These are phyloP conservation scores for Nesogale talazaci DNA, from an alignment of 2,113 vertebrate genomes.

Conservation along the genomic window DNA sequence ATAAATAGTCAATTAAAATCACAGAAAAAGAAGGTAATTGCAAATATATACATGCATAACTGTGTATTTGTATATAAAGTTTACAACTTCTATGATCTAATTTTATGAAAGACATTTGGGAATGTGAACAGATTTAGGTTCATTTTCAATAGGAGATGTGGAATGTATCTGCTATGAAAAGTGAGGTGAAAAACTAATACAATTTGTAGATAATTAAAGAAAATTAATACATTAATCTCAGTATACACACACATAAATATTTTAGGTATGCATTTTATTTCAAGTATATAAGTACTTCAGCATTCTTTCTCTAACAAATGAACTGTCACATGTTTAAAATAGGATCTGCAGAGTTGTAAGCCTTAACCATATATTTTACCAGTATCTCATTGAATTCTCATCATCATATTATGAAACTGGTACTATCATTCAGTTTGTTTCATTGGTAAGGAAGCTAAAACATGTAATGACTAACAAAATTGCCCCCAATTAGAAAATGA, in stretches of 20 bases:
- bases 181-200: background rate
- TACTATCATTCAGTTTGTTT: background rate
- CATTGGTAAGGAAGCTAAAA: background rate
- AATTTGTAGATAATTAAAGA: background rate
- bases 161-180: background rate
- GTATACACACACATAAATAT: rapidly evolving
- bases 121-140: conserved; percentile 1
- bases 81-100: background rate
- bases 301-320: background rate
- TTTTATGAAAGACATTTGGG: background rate
- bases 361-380: background rate
- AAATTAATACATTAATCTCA: background rate
- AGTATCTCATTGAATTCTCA: background rate
- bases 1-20: conserved; percentile 12
- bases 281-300: background rate
- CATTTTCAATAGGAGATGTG: background rate
- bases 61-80: background rate
- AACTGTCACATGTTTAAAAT: conserved; percentile 14
- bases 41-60: background rate
- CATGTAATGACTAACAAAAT: background rate
- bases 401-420: background rate
- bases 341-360: background rate
- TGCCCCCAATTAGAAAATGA: background rate
- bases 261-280: background rate
- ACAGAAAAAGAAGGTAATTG: conserved; percentile 11